Evolutionary conservation across 1,140 invertebrate species (phyloP).

Genomic region (Drosophila varians): DNA sequence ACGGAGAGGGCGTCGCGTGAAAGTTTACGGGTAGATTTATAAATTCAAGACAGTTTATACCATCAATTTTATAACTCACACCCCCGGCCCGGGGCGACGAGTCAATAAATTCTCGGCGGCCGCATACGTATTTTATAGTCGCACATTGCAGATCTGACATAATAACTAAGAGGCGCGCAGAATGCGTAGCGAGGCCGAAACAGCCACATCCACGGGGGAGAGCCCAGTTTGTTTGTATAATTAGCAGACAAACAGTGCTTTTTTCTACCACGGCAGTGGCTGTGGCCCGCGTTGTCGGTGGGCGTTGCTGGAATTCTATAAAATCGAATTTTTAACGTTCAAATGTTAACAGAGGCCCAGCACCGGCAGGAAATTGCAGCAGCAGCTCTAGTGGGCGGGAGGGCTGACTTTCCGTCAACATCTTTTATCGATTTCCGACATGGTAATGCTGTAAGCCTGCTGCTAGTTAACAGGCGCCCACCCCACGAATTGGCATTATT

Average conservation of each 20-base stretch:
- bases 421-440: constrained; percentile 61
- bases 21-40: constrained; percentile 34
- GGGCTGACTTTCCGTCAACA: constrained; percentile 2
- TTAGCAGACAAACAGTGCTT: constrained; percentile 9
- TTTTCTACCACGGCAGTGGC: neutral
- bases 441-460: constrained; percentile 69
- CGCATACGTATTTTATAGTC: constrained; percentile 81
- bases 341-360: constrained; percentile 76
- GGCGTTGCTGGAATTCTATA: constrained; percentile 81
- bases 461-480: constrained; percentile 79
- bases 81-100: constrained; percentile 70
- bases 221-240: constrained; percentile 15
- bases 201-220: neutral
- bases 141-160: constrained; percentile 83
- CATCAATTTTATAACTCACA: constrained; percentile 82
- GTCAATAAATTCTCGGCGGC: constrained; percentile 80
- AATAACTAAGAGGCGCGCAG: constrained; percentile 82
- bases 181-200: constrained; percentile 57
- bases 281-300: constrained; percentile 37
- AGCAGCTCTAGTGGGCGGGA: constrained; percentile 8
- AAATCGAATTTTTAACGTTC: constrained; percentile 83
- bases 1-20: neutral
- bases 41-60: constrained; percentile 80
- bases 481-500: constrained; percentile 77
- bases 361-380: constrained; percentile 22